Evolutionary conservation across 2,888 invertebrate genomes (phyloP).

Genomic region (Meiosimyza platycephala): DNA sequence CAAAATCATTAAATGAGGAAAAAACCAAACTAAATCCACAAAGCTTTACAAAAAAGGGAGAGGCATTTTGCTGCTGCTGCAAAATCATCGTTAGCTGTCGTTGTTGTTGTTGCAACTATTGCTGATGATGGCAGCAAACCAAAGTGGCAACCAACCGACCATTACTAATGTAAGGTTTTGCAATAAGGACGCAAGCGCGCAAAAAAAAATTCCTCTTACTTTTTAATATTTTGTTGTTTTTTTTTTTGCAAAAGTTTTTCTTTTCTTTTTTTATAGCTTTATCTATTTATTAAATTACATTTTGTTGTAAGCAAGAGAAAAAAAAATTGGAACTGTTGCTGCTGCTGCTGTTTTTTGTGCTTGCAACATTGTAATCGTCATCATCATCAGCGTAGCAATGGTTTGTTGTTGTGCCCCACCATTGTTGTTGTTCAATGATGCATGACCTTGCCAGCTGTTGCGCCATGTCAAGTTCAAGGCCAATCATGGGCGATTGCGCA

Average conservation of each 20-base stretch:
- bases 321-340: neutral
- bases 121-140: neutral
- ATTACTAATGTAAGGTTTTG: conserved; percentile 8
- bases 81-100: conserved; percentile 1
- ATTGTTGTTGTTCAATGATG: conserved; percentile 44
- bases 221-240: neutral
- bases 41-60: conserved; percentile 14
- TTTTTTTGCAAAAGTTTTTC: neutral
- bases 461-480: conserved; percentile 50
- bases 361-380: neutral
- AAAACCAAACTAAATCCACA: too few relatives aligned
- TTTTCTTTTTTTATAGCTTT: neutral
- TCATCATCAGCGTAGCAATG: neutral
- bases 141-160: conserved; percentile 1
- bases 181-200: neutral
- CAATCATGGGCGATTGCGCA: conserved; percentile 42
- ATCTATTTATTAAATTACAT: conserved; percentile 18
- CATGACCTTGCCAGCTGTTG: conserved; percentile 47
- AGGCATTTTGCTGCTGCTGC: neutral
- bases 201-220: neutral
- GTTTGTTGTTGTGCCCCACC: conserved; percentile 8
- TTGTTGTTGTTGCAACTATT: conserved; percentile 11
- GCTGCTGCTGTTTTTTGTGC: neutral
- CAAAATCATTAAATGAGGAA: neutral
- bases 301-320: neutral